Evolutionary conservation across 2,797 vertebrate species (phyloP), one percentile per base, ranked within the genome.

Genomic region (Lithobates sylvaticus): DNA sequence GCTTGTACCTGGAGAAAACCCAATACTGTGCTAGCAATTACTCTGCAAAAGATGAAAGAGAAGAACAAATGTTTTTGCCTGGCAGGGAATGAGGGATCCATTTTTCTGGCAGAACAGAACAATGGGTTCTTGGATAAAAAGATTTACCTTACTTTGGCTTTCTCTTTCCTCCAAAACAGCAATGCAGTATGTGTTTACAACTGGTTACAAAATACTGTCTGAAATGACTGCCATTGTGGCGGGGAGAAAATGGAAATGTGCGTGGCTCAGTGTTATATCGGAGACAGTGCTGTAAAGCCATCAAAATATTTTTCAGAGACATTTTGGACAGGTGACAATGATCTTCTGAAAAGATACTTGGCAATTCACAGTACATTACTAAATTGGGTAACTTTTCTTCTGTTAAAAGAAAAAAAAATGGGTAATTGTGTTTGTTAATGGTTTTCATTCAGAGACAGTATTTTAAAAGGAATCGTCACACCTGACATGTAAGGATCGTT

Each of bases 41-140:
- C 42, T 23, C 36, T 32, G n/a, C 36, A 67, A 71, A 2, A 75
- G 81, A 83, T 74, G 58, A 82, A 47, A 72, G 76, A 23, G 13
- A 70, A 84, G 82, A 84, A 84, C 73, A 76, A 73, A 76, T 76
- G 71, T 84, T 39, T 39, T 42, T 34, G 3, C 50, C 67, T 81
- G 67, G 78, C 47, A 71, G 29, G 39, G 23, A 32, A 71, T 16
- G 13, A 29, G 3, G 42, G 18, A 58, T 69, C 65, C 32, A 23
- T 13, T 50, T 50, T 79, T 32, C 77, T 54, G 44, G 47, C 39
- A 68, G 42, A 47, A 44, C n/a, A 78, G 61, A 79, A 78, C 61
- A 68, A 29, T 26, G 69, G 42, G 4, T 34, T n/a, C 26, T 70
- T 70, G 27, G 29, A 65, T 77, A n/a, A 77, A 10, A 65, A 16